Base-by-base conservation (phyloP, 2,888 invertebrate genomes). In the Saturnia pavonia region DNA sequence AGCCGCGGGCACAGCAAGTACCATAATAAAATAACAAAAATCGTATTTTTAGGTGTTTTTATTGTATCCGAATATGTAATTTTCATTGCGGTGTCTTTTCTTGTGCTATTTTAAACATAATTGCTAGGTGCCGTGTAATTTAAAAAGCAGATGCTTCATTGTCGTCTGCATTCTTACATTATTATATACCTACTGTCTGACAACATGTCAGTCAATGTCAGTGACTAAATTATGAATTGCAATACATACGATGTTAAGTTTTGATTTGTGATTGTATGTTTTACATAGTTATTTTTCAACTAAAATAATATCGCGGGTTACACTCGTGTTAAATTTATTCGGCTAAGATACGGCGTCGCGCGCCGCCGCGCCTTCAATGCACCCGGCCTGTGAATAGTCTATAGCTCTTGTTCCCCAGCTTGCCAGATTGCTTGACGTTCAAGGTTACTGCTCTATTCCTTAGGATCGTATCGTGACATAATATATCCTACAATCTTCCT, bases 51-150 rank as follows among this genome's bases (percentile, higher is more conserved):
- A 70, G 54, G 54, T 42, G 54, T 43, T 42, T 70, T 70, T 19
- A 40, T 42, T 67, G 40, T 34, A 40, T 6, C 19, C n/a, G 42
- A 40, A 25, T 66, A 25, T 57, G 43, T 70, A 70, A 70, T 67
- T 70, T 70, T 40, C 40, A 65, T 40, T 65, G 40, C 65, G 65
- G 63, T 65, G 65, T 65, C 34, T 65, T 65, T 65, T 65, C 65
- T 65, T 65, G 40, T 65, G 34, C 40, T 65, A 65, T 65, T 65
- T 65, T 65, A 40, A 65, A 40, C 25, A 65, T 65, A 65, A 65
- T 65, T 65, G 65, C 65, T 65, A 12, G 19, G 11, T 40, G 16
- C 27, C 6, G 57, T 14, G 27, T 60, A 60, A 60, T 27, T 25
- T 14, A 60, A 27, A 27, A 14, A 60, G 57, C 65, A 40, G 40